Conservation (phyloP, 2,888 invertebrate genomes). For the Serrognathus titanus region DNA sequence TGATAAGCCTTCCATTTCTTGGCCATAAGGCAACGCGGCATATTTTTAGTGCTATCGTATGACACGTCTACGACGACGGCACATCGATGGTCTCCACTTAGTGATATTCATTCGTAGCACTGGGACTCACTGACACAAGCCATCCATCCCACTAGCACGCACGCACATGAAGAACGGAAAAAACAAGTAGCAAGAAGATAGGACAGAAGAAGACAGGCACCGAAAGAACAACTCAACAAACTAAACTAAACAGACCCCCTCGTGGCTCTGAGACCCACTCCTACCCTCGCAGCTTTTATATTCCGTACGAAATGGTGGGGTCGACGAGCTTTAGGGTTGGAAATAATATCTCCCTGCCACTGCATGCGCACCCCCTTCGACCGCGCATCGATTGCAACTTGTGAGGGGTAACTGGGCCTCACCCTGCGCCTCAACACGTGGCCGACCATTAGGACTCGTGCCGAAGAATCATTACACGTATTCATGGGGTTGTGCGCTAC, state of each 20-base stretch:
- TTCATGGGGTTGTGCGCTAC: constrained; percentile 25
- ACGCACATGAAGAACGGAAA: constrained; percentile 26
- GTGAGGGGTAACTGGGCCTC: constrained; percentile 29
- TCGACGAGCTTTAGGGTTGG: constrained; percentile 29
- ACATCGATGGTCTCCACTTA: constrained; percentile 42
- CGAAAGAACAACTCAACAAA: constrained; percentile 45
- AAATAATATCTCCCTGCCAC: constrained; percentile 22
- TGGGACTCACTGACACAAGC: constrained; percentile 19
- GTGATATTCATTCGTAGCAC: constrained; percentile 22
- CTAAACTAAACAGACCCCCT: constrained; percentile 55
- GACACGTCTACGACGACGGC: constrained; percentile 49
- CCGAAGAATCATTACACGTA: constrained; percentile 30
- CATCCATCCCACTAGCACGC: constrained; percentile 26
- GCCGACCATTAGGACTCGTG: constrained; percentile 33
- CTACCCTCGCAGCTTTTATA: constrained; percentile 53
- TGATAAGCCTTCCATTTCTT: constrained; percentile 92
- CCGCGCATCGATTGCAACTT: constrained; percentile 34
- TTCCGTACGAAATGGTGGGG: constrained; percentile 32
- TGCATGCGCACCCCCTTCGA: constrained; percentile 26
- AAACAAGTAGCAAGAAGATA: constrained; percentile 29
- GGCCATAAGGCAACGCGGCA: constrained; percentile 95
- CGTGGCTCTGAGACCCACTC: constrained; percentile 53
- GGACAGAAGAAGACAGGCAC: constrained; percentile 50
- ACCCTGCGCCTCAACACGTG: constrained; percentile 33
- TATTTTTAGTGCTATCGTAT: constrained; percentile 57